Evolutionary conservation across 1,140 invertebrate species (phyloP), one percentile per base, ranked within the genome.

Genomic region (Leptinotarsa texana): DNA sequence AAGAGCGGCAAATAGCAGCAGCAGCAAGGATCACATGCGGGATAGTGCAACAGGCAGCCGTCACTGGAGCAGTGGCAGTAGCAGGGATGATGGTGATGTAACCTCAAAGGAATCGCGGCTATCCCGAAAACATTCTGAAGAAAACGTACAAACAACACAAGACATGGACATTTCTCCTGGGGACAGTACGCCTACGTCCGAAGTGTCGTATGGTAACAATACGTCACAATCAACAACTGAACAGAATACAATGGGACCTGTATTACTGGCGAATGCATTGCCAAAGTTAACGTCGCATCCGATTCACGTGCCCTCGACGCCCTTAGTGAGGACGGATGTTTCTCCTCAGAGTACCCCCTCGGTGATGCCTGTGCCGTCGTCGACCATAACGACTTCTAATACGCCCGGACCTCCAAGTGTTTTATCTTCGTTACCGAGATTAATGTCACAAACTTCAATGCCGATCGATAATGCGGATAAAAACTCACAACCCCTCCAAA

Each of bases 81-180:
- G 79, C 76, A 63, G 79, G 27, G 81, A 82, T 47, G 79, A 80
- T 22, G 76, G 74, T 24, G 78, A 81, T 63, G 81, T 71, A 81
- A 84, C 77, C 77, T 83, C 21, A 79, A 86, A 79, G 77, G 85
- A 82, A 82, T 87, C 69, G 48, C 62, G 66, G 71, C 18, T 76
- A 17, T 79, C 75, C 3, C 66, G 79, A 13, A 82, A 82, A 68
- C 80, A 82, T 62, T 74, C 78, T 4, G 80, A 82, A 22, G 81
- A 83, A 33, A 80, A 80, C 69, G 63, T 69, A 21, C 81, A 81
- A 67, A 72, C 76, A 27, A 71, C 84, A 73, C 91, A 93, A 80
- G 93, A 95, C 82, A 95, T 95, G 93, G 94, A 95, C 80, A 94
- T 95, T 71, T 95, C 93, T 73, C 92, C 93, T n/a, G 92, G 92